These are phyloP conservation scores for Nesoenas mayeri DNA, from an alignment of 2,113 vertebrate species.

Conservation along the genomic window DNA sequence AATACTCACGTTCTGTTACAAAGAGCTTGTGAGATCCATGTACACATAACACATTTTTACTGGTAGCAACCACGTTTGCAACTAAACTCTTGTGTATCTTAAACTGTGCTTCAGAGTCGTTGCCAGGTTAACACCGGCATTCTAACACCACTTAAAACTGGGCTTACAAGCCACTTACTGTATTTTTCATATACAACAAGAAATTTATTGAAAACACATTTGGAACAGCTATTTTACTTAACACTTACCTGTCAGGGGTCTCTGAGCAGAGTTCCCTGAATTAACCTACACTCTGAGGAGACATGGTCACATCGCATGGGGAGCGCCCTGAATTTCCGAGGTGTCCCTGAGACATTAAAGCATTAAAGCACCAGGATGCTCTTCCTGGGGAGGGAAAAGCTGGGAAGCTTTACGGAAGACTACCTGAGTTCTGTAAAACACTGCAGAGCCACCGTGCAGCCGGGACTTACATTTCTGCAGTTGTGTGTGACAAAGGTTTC, in stretches of 20 bases:
- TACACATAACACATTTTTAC: background rate
- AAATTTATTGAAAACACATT: background rate
- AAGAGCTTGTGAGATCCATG: background rate
- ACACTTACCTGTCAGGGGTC: conserved; percentile 38
- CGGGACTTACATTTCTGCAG: background rate
- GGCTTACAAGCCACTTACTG: background rate
- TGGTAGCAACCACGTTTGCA: background rate
- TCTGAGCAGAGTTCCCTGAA: background rate
- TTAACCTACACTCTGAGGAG: conserved; percentile 28
- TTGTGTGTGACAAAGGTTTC: background rate
- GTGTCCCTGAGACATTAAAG: conserved; percentile 63
- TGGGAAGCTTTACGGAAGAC: background rate
- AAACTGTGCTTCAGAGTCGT: background rate
- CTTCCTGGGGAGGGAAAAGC: conserved; percentile 14
- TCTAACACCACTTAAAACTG: background rate
- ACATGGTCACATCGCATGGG: background rate
- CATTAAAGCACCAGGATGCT: conserved; percentile 37
- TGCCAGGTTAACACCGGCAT: background rate
- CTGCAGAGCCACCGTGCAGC: background rate
- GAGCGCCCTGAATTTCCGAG: conserved; percentile 3
- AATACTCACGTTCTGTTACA: background rate
- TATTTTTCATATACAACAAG: background rate
- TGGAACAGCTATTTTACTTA: background rate
- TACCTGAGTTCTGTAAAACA: conserved; percentile 52
- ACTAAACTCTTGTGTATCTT: background rate